Evolutionary conservation across 2,888 invertebrate genomes (phyloP).

Genomic region (Ephialtes manifestator): DNA sequence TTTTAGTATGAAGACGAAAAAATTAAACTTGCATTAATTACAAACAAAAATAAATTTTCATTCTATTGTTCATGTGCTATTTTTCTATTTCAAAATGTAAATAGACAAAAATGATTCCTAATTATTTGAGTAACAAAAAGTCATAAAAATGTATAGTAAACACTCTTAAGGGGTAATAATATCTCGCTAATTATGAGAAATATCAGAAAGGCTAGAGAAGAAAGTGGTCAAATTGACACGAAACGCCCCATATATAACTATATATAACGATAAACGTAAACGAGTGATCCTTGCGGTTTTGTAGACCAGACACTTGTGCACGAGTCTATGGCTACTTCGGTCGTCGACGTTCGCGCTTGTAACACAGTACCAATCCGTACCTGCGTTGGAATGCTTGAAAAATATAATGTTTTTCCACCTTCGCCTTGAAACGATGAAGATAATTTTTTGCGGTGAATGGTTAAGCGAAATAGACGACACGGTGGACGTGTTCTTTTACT

Average conservation of each 20-base stretch:
- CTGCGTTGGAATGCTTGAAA: slow-evolving; percentile 25
- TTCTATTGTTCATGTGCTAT: too few species aligned
- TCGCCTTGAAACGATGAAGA: slow-evolving; percentile 21
- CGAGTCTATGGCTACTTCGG: neutral
- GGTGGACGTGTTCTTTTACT: neutral
- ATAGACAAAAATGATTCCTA: too few species aligned
- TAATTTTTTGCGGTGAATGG: neutral
- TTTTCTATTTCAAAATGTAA: too few species aligned
- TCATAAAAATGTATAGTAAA: too few species aligned
- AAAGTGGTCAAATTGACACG: too few species aligned
- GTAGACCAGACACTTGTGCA: neutral
- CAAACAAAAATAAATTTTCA: too few species aligned
- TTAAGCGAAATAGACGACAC: neutral
- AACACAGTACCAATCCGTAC: neutral
- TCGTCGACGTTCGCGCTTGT: neutral
- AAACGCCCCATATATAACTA: neutral
- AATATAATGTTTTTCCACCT: slow-evolving; percentile 23
- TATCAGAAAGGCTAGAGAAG: too few species aligned
- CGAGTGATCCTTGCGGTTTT: slow-evolving; percentile 34
- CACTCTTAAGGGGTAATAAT: too few species aligned
- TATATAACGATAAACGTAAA: neutral
- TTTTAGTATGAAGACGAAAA: too few species aligned
- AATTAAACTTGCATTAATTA: too few species aligned
- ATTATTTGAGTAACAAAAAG: too few species aligned
- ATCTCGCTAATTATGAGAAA: too few species aligned